Evolutionary conservation across 2,113 vertebrate species (phyloP).

Genomic region (Zosterops japonicus): DNA sequence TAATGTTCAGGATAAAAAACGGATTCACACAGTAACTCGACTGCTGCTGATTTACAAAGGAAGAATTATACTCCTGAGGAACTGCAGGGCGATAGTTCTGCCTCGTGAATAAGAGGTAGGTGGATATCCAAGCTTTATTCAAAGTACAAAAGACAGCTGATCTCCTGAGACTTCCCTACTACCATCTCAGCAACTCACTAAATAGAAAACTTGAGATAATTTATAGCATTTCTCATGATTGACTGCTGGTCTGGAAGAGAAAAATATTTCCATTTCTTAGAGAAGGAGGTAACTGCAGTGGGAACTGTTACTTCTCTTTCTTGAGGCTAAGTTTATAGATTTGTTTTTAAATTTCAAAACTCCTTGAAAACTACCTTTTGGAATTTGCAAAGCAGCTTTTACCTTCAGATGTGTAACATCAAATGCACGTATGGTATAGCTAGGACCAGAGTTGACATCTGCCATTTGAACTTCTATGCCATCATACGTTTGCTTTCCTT

Average conservation of each 20-base stretch:
- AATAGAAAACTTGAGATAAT: not conserved
- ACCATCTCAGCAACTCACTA: not conserved
- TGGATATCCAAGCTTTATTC: not conserved
- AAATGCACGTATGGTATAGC: constrained; percentile 79
- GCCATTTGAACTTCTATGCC: constrained; percentile 80
- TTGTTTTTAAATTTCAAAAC: not conserved
- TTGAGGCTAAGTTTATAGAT: not conserved
- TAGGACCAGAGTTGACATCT: constrained; percentile 62
- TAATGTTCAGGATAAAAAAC: not conserved
- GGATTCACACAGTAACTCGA: not conserved
- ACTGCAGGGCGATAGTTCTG: not conserved
- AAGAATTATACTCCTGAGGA: not conserved
- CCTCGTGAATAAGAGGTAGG: not conserved
- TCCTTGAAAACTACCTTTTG: not conserved
- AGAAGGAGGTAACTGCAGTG: not conserved
- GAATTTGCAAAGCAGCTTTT: not conserved
- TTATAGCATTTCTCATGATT: not conserved
- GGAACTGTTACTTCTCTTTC: not conserved
- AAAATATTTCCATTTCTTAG: not conserved
- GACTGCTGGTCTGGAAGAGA: not conserved
- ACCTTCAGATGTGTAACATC: constrained; percentile 87
- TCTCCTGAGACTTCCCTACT: not conserved
- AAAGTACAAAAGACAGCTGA: not conserved
- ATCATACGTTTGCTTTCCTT: constrained; percentile 77
- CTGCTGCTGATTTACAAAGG: not conserved